Conservation (phyloP, 2,797 vertebrate genomes). For the Tenualosa thibaudeaui region DNA sequence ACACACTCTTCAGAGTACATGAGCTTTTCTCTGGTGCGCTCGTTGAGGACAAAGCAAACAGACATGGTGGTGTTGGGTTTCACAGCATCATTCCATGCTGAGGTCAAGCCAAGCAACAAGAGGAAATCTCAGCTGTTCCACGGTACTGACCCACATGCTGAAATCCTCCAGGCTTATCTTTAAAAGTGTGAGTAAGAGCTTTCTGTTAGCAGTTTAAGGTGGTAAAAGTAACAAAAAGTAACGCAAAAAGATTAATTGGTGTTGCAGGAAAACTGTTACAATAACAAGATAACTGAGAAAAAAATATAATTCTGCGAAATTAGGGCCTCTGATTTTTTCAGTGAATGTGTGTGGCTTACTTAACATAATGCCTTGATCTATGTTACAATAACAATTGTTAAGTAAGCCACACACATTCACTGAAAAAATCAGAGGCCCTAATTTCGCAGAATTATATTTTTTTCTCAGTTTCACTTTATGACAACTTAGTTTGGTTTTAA, state of each 20-base stretch:
- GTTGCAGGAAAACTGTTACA: neutral
- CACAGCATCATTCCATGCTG: neutral
- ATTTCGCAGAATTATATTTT: neutral
- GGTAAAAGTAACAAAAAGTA: neutral
- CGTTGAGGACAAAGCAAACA: slow-evolving; percentile 16
- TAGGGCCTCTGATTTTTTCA: too few relatives aligned
- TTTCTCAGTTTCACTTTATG: neutral
- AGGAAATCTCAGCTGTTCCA: slow-evolving; percentile 20
- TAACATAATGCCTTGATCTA: too few relatives aligned
- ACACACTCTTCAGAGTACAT: neutral
- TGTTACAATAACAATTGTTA: too few relatives aligned
- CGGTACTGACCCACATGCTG: neutral
- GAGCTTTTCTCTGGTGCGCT: neutral
- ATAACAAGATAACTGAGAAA: too few relatives aligned
- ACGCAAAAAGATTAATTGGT: neutral
- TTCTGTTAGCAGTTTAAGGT: neutral
- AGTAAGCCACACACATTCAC: neutral
- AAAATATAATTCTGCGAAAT: too few relatives aligned
- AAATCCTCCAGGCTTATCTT: neutral
- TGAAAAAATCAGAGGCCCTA: neutral
- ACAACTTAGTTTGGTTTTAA: neutral
- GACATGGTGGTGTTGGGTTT: slow-evolving; percentile 16
- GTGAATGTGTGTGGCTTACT: too few relatives aligned
- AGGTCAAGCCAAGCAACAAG: neutral
- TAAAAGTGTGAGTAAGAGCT: neutral